These are phyloP conservation scores for Myotis brandtii DNA, from an alignment of 2,113 vertebrate species.

Conservation along the genomic window DNA sequence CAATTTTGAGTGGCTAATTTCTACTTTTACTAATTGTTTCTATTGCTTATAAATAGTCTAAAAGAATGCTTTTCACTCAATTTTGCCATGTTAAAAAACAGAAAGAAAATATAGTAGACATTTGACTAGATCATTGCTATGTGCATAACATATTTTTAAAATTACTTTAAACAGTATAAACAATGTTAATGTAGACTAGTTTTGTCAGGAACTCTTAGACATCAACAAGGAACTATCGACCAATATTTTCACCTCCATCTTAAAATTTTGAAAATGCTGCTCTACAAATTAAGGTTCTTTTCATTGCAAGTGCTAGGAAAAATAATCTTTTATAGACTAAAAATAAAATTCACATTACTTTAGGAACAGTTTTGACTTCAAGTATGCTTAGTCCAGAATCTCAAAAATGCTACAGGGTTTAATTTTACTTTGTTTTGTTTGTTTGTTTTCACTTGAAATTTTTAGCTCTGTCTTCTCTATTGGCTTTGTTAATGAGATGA, in stretches of 20 bases:
- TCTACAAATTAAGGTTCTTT: background rate
- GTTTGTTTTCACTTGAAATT: background rate
- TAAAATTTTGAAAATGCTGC: background rate
- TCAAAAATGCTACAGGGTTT: background rate
- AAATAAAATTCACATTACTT: background rate
- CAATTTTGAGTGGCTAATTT: background rate
- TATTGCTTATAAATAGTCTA: slow-evolving; percentile 10
- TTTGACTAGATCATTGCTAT: background rate
- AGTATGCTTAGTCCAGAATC: background rate
- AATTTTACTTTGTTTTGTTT: slow-evolving; percentile 1
- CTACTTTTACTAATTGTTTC: background rate
- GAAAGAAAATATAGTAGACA: background rate
- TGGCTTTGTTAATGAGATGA: background rate
- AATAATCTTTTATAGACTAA: background rate
- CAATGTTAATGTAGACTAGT: background rate
- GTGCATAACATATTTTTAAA: background rate
- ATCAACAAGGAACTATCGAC: background rate
- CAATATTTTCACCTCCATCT: slow-evolving; percentile 2
- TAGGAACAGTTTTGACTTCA: background rate
- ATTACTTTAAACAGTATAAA: background rate
- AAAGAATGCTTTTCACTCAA: background rate
- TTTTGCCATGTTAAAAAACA: slow-evolving; percentile 8
- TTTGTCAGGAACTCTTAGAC: background rate
- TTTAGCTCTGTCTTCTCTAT: background rate
- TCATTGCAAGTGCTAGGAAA: background rate